Percentiles rank a stretch among this genome's conserved stretches.
Evolutionary conservation across 1,140 invertebrate genomes (phyloP).

Genomic region (Octopus sinensis): DNA sequence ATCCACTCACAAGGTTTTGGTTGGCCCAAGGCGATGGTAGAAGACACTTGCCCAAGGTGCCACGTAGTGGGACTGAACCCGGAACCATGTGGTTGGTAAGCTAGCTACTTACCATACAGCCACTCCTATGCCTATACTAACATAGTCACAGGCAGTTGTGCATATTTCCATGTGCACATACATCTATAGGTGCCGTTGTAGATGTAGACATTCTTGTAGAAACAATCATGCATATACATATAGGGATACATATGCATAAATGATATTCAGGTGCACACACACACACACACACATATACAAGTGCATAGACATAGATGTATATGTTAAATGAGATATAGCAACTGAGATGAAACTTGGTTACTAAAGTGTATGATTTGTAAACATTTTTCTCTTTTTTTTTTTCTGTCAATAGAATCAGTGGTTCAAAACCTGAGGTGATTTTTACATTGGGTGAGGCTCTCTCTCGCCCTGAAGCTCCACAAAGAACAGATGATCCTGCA

Average conservation of each 20-base stretch:
- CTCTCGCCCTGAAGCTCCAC: slow-evolving; percentile 60
- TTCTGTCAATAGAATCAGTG: slow-evolving; percentile 42
- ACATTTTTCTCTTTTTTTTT: background rate
- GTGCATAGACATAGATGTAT: background rate
- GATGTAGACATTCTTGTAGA: background rate
- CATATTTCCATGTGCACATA: background rate
- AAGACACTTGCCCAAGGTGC: too few species aligned
- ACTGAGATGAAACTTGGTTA: background rate
- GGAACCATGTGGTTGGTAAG: too few species aligned
- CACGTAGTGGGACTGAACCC: too few species aligned
- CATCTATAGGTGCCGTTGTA: background rate
- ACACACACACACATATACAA: background rate
- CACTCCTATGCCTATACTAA: background rate
- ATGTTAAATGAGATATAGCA: background rate
- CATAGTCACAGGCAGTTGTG: background rate
- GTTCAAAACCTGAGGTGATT: slow-evolving; percentile 72
- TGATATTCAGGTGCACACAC: background rate
- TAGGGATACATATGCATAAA: background rate
- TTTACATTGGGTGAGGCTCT: slow-evolving; percentile 70
- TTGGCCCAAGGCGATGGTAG: too few species aligned
- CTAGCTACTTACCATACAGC: too few species aligned
- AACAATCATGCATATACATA: background rate
- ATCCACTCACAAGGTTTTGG: too few species aligned
- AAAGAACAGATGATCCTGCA: slow-evolving; percentile 10
- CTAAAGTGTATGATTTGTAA: background rate